A percentile compares a stretch with the other conserved stretches of the same genome.
These are phyloP conservation scores for Dasysyrphus tricinctus DNA, from an alignment of 2,888 invertebrate species.

Conservation along the genomic window DNA sequence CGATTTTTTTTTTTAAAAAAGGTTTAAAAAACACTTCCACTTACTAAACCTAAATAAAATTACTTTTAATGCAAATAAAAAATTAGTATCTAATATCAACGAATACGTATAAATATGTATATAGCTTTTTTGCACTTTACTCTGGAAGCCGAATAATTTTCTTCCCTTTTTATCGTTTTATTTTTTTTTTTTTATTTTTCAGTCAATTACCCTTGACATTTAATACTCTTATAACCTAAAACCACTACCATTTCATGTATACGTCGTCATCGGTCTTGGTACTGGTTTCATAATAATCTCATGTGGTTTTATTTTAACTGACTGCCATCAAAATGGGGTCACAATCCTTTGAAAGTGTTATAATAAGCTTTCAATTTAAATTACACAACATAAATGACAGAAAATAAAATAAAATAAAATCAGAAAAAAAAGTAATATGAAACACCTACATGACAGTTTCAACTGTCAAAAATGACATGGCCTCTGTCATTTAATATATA, in stretches of 20 bases:
- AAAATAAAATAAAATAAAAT: background rate
- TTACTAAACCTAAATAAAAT: background rate
- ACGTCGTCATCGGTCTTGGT: background rate
- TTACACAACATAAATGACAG: conserved; percentile 11
- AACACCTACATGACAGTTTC: background rate
- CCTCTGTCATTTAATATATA: background rate
- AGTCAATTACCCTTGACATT: conserved; percentile 62
- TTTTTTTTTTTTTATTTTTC: background rate
- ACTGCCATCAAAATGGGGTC: conserved; percentile 32
- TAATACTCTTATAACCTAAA: conserved; percentile 46
- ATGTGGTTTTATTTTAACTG: conserved; percentile 53
- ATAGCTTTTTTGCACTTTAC: background rate
- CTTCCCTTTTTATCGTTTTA: conserved; percentile 5
- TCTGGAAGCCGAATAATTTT: conserved; percentile 13
- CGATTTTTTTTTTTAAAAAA: background rate
- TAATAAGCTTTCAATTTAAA: conserved; percentile 51
- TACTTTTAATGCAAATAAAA: background rate
- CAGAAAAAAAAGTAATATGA: background rate
- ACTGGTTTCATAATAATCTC: background rate
- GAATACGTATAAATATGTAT: background rate
- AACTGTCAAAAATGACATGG: conserved; percentile 52
- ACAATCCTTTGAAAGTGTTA: conserved; percentile 24
- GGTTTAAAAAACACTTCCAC: background rate
- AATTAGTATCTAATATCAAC: conserved; percentile 1
- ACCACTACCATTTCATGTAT: background rate